Evolutionary conservation across 2,888 invertebrate genomes (phyloP), one percentile per base, ranked within the genome.

Genomic region (Drosophila algonquin): DNA sequence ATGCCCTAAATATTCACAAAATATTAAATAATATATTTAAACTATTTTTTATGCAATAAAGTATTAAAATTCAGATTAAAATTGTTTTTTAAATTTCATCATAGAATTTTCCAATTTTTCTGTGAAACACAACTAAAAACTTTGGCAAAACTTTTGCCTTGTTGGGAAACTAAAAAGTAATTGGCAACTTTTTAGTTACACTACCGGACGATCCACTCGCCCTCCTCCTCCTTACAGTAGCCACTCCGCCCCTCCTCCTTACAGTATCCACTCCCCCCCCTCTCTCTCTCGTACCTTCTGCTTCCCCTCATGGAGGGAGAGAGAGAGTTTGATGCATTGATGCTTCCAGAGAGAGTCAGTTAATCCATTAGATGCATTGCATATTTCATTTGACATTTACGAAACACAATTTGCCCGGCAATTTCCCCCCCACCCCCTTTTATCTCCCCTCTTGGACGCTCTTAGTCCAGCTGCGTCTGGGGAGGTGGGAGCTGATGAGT

Each of bases 341-440:
- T 73, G 83, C 72, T 69, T 72, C 75, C 21, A 21, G 21, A 67
- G 74, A 67, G 65, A 82, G 63, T 70, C 77, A 81, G 83, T 76
- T 85, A 85, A 85, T 85, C 85, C 85, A 85, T 85, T 85, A 87
- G 83, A 75, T 79, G 75, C 87, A 78, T 73, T 85, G 87, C 86
- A 85, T 85, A 80, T 85, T 85, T 85, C 87, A 85, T 85, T 83
- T 85, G 85, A 85, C 85, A 79, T 85, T 82, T 85, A 74, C 85
- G 81, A 70, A 65, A 76, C 73, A 83, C 79, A 86, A 79, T 81
- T 83, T 86, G 61, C 71, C 64, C 52, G 63, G 40, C 64, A 78
- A 64, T 65, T 60, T 73, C 56, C 48, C 47, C 27, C 59, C 56
- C 48, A 44, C 27, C 59, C 46, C 47, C 27, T 27, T 27, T 7